Conservation (phyloP, 1,140 invertebrate genomes). For the Hydropsyche tenuis region DNA sequence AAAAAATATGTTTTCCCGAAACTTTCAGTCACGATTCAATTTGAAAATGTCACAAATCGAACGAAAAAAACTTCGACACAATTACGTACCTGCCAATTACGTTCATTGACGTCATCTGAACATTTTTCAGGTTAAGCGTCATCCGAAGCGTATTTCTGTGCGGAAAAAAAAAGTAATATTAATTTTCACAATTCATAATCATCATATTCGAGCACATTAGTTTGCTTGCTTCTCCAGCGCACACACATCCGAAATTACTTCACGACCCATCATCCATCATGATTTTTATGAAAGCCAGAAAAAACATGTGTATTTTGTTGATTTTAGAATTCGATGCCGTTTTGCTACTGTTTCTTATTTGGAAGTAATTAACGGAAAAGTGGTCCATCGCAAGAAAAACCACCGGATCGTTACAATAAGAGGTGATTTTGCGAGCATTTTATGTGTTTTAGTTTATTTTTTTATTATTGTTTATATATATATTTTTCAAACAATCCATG, state of each 20-base stretch:
- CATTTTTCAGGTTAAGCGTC: too few species aligned
- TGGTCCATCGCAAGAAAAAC: conserved; percentile 32
- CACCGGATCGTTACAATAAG: conserved; percentile 30
- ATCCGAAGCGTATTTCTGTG: too few species aligned
- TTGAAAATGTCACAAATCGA: too few species aligned
- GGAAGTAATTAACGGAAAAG: conserved; percentile 44
- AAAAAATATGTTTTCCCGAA: too few species aligned
- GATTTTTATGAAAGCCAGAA: conserved; percentile 16
- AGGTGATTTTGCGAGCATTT: conserved; percentile 36
- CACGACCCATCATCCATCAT: neutral
- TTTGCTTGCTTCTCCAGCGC: conserved; percentile 22
- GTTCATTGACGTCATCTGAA: too few species aligned
- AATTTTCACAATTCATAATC: conserved; percentile 9
- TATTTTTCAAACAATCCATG: neutral
- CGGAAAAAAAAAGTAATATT: too few species aligned
- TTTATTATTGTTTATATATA: neutral
- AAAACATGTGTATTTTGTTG: conserved; percentile 47
- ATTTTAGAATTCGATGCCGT: conserved; percentile 50
- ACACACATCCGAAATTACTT: neutral
- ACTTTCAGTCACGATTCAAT: too few species aligned
- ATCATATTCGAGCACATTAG: conserved; percentile 8
- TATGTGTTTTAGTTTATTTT: neutral
- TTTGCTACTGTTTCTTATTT: conserved; percentile 50
- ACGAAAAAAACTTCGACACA: too few species aligned
- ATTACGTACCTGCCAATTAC: too few species aligned